Evolutionary conservation across 2,113 vertebrate genomes (phyloP), one percentile per base, ranked within the genome.

Genomic region (Rhinopomastus cyanomelas): DNA sequence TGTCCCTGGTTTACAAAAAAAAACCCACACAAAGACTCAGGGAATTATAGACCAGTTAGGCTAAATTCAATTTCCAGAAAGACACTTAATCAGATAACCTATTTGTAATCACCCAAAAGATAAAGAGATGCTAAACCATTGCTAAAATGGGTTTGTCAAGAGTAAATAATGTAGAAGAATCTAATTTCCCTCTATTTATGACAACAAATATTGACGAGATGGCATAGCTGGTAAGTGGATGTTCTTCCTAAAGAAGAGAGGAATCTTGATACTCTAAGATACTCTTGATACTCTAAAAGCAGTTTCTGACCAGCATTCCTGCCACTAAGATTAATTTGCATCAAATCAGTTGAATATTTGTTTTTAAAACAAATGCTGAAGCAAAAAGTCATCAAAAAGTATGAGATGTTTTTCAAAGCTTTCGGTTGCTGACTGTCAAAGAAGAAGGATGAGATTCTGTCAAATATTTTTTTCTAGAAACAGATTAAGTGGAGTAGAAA

Each of bases 11-110:
- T 92, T 75, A 26, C 6, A 34, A 67, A 62, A 78, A 91, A 84
- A 82, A 8, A 42, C 11, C 39, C 15, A 36, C 32, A 23, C 14
- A 46, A 90, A 81, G 46, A 49, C 53, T 22, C 16, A n/a, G 77
- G 61, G 49, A 88, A 72, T 94, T 90, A 72, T 12, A 74, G 52
- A 34, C 34, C 53, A 86, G 29, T 64, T 27, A 72, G 26, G 36
- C 23, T 88, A 72, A 57, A 81, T 86, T 84, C 75, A 51, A 85
- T 93, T 93, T 55, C 81, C 93, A 62, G 62, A 87, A 88, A 93
- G 69, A 49, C 25, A 15, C 19, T 88, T 75, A 19, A 86, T 36
- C 39, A 88, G 56, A 65, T 87, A 71, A 92, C 81, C 65, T 49
- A 18, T 61, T 92, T 81, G 42, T 46, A 86, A 76, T 87, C 67